phyloP scores from a whole-genome alignment of 2,797 vertebrate genomes.

The Halcyon chelicuti region DNA sequence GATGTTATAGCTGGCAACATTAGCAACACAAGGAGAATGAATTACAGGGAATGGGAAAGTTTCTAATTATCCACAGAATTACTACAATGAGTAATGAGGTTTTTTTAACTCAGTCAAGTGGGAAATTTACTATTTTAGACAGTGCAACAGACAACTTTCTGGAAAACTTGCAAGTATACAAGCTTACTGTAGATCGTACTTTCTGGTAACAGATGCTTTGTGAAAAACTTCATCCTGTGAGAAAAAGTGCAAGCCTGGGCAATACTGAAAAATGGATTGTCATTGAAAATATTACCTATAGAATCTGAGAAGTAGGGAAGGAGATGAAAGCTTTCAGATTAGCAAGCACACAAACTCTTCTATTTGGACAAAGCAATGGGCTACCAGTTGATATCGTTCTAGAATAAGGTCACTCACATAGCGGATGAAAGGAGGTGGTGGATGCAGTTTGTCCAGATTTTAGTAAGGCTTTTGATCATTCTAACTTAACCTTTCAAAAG shows the following conservation, averaged over 20 bases:
- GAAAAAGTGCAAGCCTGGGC: background rate
- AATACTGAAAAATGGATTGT: background rate
- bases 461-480: background rate
- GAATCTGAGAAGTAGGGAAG: background rate
- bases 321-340: background rate
- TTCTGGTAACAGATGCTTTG: conserved; percentile 29
- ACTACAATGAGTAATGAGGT: conserved; percentile 14
- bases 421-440: background rate
- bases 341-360: background rate
- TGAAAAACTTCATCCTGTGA: background rate
- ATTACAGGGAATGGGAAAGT: background rate
- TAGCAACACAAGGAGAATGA: conserved; percentile 14
- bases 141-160: conserved; percentile 1
- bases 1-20: background rate
- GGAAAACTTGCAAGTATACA: background rate
- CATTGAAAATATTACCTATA: background rate
- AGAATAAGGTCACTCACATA: background rate
- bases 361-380: background rate
- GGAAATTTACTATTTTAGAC: conserved; percentile 27
- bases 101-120: conserved; percentile 30
- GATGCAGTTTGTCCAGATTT: background rate
- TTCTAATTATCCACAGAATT: conserved; percentile 44
- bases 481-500: background rate
- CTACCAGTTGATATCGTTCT: background rate
- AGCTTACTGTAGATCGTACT: background rate